phyloP scores from a whole-genome alignment of 2,888 invertebrate species.

The Acanthococcus lagerstroemiae region DNA sequence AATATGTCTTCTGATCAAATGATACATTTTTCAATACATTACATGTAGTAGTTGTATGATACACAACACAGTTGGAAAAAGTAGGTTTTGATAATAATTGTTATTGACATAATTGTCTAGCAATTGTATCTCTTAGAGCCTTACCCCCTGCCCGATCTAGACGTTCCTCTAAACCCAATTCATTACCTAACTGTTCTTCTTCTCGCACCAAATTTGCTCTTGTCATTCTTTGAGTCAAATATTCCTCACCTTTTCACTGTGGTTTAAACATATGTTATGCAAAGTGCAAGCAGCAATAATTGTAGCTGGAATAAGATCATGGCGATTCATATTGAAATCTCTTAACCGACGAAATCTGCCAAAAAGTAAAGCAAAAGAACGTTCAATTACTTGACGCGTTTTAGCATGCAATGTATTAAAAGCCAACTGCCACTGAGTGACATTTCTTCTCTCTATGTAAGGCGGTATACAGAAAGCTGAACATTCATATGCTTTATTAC shows the following conservation, averaged over 20 bases:
- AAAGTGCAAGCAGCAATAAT: conserved; percentile 15
- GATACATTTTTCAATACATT: no score
- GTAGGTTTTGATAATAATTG: no score
- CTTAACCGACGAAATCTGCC: conserved; percentile 7
- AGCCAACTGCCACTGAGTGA: conserved; percentile 7
- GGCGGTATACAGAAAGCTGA: conserved; percentile 22
- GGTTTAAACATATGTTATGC: conserved; percentile 22
- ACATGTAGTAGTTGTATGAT: no score
- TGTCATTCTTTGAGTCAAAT: not conserved
- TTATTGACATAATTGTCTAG: no score
- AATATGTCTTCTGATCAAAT: no score
- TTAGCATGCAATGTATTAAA: conserved; percentile 11
- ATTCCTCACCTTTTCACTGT: not conserved
- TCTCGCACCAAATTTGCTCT: no score
- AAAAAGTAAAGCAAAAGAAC: conserved; percentile 18
- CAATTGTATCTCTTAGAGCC: no score
- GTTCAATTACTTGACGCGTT: conserved; percentile 26
- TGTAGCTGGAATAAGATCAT: conserved; percentile 13
- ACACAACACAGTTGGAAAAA: no score
- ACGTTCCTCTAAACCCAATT: not conserved
- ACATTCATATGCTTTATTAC: conserved; percentile 15
- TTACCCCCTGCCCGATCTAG: not conserved
- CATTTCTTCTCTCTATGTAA: conserved; percentile 12
- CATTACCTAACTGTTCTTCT: not conserved
- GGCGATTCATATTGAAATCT: conserved; percentile 23